These are phyloP conservation scores for Polyommatus icarus DNA, from an alignment of 2,888 invertebrate species.

Conservation along the genomic window DNA sequence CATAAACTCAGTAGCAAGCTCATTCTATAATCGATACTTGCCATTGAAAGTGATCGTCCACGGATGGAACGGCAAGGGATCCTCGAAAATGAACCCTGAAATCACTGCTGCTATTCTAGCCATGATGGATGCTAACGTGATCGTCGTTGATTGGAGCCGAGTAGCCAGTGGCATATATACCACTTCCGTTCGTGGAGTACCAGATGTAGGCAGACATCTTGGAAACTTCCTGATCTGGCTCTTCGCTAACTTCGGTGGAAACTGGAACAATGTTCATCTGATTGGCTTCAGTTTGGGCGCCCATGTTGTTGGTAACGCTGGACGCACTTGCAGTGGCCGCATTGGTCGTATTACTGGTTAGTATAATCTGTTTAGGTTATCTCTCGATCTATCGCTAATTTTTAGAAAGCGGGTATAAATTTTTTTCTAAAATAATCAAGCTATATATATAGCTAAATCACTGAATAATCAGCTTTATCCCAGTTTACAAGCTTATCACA, in stretches of 20 bases:
- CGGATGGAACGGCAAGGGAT: conserved; percentile 62
- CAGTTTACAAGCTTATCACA: background rate
- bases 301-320: conserved; percentile 66
- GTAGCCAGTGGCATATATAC: conserved; percentile 52
- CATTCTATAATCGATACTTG: conserved; percentile 51
- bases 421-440: background rate
- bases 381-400: background rate
- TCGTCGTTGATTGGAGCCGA: conserved; percentile 65
- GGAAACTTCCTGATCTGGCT: conserved; percentile 68
- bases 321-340: conserved; percentile 50
- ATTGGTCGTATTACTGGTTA: conserved; percentile 58
- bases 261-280: conserved; percentile 65
- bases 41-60: conserved; percentile 58
- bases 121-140: conserved; percentile 59
- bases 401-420: background rate
- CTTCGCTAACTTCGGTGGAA: conserved; percentile 57
- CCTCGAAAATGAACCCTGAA: conserved; percentile 50
- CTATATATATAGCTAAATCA: background rate
- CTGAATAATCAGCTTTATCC: background rate
- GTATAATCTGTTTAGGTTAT: conserved; percentile 15
- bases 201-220: conserved; percentile 57
- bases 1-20: conserved; percentile 51
- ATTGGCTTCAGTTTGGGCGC: conserved; percentile 74
- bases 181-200: conserved; percentile 56
- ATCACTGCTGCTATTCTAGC: conserved; percentile 57